These are phyloP conservation scores for Onychomys arenicola DNA, from an alignment of 2,797 vertebrate species.

Conservation along the genomic window DNA sequence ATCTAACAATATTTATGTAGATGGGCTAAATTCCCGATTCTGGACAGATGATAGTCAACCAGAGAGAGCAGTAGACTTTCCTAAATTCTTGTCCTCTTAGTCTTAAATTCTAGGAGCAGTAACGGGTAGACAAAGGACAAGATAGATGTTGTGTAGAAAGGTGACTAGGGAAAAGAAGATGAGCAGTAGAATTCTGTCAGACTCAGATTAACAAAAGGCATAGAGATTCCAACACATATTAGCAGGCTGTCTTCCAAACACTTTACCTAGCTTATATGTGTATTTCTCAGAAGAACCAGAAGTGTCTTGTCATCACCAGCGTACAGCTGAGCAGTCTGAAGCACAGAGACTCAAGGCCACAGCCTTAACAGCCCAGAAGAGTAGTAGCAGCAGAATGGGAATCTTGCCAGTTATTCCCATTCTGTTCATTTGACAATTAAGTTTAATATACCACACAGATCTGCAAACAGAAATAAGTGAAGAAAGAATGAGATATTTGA, in stretches of 20 bases:
- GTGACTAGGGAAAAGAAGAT: not conserved
- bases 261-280: not conserved
- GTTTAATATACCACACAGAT: not conserved
- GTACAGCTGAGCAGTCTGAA: not conserved
- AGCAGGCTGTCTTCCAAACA: not conserved
- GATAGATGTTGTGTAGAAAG: not conserved
- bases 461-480: conserved; percentile 5
- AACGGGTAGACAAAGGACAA: not conserved
- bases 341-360: not conserved
- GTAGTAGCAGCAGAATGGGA: not conserved
- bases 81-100: not conserved
- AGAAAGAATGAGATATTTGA: conserved; percentile 28
- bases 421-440: not conserved
- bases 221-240: not conserved
- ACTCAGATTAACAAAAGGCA: not conserved
- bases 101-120: not conserved
- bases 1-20: not conserved
- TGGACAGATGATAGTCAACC: not conserved
- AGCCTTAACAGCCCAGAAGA: not conserved
- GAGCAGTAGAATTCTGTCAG: not conserved
- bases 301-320: not conserved
- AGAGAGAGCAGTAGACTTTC: not conserved
- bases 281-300: conserved; percentile 6
- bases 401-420: not conserved
- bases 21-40: not conserved